Conservation (phyloP, 2,113 vertebrate species). For the Oreocharis arfaki region DNA sequence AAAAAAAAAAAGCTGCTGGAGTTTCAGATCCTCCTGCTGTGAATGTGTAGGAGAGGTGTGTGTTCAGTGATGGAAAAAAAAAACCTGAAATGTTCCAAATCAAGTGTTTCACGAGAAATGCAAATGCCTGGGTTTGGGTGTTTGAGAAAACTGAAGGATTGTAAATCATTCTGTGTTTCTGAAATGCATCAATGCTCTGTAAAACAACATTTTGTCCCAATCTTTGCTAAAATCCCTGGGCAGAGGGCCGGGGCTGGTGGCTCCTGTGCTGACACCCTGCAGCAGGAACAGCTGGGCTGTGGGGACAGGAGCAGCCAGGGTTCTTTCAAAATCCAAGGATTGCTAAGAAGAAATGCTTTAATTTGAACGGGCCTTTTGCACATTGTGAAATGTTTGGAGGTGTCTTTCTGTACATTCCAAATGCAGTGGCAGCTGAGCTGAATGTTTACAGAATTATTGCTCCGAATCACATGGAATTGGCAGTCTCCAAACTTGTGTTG, state of each 20-base stretch:
- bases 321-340: not conserved
- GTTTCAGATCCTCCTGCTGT: conserved; percentile 19
- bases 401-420: not conserved
- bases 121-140: not conserved
- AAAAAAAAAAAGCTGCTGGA: not conserved
- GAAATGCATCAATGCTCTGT: not conserved
- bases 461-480: not conserved
- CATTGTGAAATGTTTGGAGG: not conserved
- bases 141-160: not conserved
- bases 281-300: not conserved
- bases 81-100: not conserved
- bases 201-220: not conserved
- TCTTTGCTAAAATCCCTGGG: not conserved
- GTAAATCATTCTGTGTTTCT: not conserved
- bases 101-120: not conserved
- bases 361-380: not conserved
- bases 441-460: not conserved
- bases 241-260: not conserved
- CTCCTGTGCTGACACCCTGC: not conserved
- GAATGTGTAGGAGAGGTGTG: not conserved
- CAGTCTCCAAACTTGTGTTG: not conserved
- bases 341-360: not conserved
- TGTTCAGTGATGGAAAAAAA: not conserved
- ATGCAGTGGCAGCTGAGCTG: not conserved
- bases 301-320: too few relatives aligned